phyloP scores from a whole-genome alignment of 1,140 invertebrate genomes.

The Cotesia glomerata region DNA sequence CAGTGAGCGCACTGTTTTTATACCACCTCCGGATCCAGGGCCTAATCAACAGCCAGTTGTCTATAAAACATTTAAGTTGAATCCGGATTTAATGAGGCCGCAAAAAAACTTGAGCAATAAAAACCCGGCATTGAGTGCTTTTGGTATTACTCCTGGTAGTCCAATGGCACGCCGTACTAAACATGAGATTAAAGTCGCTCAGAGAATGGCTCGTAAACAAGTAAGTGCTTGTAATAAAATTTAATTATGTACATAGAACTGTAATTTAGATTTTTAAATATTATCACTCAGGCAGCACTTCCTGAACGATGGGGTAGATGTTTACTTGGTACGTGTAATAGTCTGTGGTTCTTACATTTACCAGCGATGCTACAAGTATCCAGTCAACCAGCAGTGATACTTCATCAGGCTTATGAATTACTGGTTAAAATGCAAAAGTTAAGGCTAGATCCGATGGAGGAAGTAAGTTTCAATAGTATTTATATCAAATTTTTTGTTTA shows the following conservation, averaged over 20 bases:
- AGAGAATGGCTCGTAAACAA: conserved; percentile 83
- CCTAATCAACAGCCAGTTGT: conserved; percentile 50
- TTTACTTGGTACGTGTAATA: conserved; percentile 85
- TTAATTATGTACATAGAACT: conserved; percentile 12
- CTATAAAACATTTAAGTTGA: conserved; percentile 64
- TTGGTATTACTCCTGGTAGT: conserved; percentile 74
- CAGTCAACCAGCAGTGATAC: conserved; percentile 74
- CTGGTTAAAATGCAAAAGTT: conserved; percentile 82
- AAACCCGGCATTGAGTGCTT: conserved; percentile 54
- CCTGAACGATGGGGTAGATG: conserved; percentile 93
- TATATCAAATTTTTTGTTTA: conserved; percentile 1
- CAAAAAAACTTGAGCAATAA: conserved; percentile 55
- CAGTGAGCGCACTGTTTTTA: conserved; percentile 93
- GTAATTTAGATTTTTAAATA: background rate
- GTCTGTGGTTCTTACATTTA: conserved; percentile 97
- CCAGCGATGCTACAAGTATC: conserved; percentile 63
- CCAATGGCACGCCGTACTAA: conserved; percentile 92
- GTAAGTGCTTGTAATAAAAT: conserved; percentile 39
- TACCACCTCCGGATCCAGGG: conserved; percentile 89
- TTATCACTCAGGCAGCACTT: conserved; percentile 51
- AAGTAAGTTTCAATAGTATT: conserved; percentile 66
- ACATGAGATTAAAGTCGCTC: conserved; percentile 91
- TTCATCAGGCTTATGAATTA: conserved; percentile 86
- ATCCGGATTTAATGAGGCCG: conserved; percentile 66
- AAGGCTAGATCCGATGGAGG: conserved; percentile 82